These are phyloP conservation scores for Catalaphyllia jardinei DNA, from an alignment of 64 coral and sea anemone genomes.

Conservation along the genomic window DNA sequence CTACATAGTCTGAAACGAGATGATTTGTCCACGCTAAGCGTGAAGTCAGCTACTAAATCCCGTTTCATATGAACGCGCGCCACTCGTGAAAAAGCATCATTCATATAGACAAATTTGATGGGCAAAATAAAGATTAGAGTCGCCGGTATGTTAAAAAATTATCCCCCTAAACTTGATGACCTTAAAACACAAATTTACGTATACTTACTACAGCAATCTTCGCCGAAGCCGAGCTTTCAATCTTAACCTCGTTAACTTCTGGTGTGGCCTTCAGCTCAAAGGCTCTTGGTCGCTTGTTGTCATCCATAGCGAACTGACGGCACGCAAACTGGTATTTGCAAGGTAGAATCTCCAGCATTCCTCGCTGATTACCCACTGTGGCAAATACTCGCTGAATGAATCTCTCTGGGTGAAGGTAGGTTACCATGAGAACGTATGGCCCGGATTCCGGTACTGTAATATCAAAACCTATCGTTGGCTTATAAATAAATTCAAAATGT, in stretches of 20 bases:
- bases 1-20: no score
- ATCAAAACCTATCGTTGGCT: conserved; percentile 42
- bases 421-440: conserved; percentile 39
- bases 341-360: conserved; percentile 58
- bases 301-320: conserved; percentile 61
- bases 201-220: conserved; percentile 81
- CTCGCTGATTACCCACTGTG: conserved; percentile 1
- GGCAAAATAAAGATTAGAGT: no score
- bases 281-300: conserved; percentile 41
- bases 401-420: conserved; percentile 58
- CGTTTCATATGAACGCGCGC: no score
- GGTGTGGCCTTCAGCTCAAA: conserved; percentile 45
- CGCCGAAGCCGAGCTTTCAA: conserved; percentile 30
- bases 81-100: no score
- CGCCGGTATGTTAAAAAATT: no score
- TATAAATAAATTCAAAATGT: neutral
- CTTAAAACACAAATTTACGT: no score
- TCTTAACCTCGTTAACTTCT: conserved; percentile 26
- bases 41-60: no score
- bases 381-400: conserved; percentile 17
- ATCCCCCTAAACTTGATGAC: no score
- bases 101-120: no score
- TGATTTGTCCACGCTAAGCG: no score
- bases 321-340: conserved; percentile 76
- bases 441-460: conserved; percentile 40